Evolutionary conservation across 2,797 vertebrate species (phyloP).

Genomic region (Catharus ustulatus): DNA sequence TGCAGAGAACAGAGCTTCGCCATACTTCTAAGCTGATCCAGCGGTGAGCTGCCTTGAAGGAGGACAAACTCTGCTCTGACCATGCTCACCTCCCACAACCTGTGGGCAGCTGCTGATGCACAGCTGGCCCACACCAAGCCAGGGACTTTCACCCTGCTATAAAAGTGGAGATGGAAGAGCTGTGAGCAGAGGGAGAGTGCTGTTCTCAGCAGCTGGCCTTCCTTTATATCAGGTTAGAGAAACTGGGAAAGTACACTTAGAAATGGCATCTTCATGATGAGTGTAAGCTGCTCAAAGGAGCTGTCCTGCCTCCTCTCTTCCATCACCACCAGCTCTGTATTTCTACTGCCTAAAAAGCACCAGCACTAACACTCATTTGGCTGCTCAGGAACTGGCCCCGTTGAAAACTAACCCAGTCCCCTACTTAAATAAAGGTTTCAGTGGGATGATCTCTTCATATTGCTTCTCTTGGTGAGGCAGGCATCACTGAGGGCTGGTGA

Average conservation of each 20-base stretch:
- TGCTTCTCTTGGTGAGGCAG: neutral
- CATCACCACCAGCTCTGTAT: neutral
- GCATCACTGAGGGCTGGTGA: neutral
- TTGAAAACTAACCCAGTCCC: neutral
- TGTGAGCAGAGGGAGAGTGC: neutral
- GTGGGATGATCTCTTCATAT: neutral
- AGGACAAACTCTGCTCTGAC: neutral
- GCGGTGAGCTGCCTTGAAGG: neutral
- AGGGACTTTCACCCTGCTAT: neutral
- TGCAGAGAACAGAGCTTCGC: neutral
- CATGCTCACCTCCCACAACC: neutral
- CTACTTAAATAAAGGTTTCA: neutral
- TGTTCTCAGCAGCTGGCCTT: neutral
- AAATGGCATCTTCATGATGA: neutral
- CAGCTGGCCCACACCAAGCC: neutral
- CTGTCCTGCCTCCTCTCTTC: neutral
- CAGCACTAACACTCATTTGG: neutral
- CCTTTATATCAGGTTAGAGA: neutral
- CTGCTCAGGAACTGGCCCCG: neutral
- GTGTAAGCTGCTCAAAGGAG: neutral
- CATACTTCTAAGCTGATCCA: neutral
- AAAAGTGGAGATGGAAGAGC: neutral
- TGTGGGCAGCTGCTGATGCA: neutral
- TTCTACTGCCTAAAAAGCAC: constrained; percentile 17
- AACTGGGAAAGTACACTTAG: neutral